Percentiles rank a stretch among this genome's conserved stretches.
phyloP scores from a whole-genome alignment of 2,113 vertebrate genomes.

The Danio rerio region DNA sequence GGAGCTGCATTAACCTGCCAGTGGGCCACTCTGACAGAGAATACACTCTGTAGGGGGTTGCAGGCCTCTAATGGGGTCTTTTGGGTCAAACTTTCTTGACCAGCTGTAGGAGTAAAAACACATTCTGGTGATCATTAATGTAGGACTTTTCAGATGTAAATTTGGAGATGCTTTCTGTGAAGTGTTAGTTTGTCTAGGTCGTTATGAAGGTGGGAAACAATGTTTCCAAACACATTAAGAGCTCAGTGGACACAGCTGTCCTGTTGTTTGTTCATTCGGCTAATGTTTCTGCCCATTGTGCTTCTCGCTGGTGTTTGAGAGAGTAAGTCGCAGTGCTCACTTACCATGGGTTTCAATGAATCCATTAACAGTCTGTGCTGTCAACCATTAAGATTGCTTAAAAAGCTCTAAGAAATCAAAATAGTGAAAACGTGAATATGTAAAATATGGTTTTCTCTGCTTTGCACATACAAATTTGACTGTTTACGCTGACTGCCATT shows the following conservation, averaged over 20 bases:
- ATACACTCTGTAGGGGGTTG: conserved; percentile 49
- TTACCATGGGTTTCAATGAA: conserved; percentile 51
- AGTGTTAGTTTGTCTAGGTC: conserved; percentile 59
- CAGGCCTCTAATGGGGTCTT: conserved; percentile 62
- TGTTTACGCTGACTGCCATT: conserved; percentile 13
- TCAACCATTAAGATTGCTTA: conserved; percentile 28
- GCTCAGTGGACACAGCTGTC: conserved; percentile 23
- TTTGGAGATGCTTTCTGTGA: conserved; percentile 60
- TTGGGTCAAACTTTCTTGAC: conserved; percentile 49
- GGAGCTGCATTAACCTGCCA: conserved; percentile 70
- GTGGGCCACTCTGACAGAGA: conserved; percentile 62
- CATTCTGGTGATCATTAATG: conserved; percentile 66
- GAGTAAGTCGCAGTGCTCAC: conserved; percentile 15
- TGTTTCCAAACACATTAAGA: conserved; percentile 23
- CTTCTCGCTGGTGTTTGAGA: neutral
- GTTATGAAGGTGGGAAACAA: conserved; percentile 9
- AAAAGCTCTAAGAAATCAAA: conserved; percentile 42
- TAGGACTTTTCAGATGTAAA: conserved; percentile 54
- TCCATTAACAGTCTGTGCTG: conserved; percentile 48
- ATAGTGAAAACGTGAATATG: conserved; percentile 19
- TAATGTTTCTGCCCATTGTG: conserved; percentile 29
- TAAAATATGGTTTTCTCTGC: conserved; percentile 18
- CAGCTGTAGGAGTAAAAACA: conserved; percentile 52
- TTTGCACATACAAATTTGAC: neutral
- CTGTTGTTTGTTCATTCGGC: conserved; percentile 45